phyloP scores from a whole-genome alignment of 2,888 invertebrate genomes.

The Margaritifera margaritifera region DNA sequence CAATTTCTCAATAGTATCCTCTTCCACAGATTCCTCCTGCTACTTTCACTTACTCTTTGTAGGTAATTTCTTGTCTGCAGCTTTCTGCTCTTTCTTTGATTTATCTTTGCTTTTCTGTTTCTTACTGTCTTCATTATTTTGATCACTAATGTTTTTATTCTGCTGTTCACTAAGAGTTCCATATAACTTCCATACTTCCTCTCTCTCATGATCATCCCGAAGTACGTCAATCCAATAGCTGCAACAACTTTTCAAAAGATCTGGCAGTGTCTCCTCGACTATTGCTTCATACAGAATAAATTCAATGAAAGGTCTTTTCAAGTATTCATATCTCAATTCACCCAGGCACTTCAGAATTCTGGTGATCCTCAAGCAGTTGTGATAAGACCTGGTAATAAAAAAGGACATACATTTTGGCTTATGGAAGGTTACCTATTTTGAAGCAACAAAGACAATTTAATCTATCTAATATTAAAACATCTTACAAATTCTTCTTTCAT shows the following conservation, averaged over 20 bases:
- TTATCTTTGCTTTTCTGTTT: no score
- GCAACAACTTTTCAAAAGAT: slow-evolving; percentile 55
- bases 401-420: neutral
- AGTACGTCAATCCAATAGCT: slow-evolving; percentile 66
- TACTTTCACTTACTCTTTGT: no score
- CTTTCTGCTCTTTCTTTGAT: no score
- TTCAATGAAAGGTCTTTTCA: slow-evolving; percentile 58
- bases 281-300: slow-evolving; percentile 62
- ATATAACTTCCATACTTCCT: slow-evolving; percentile 29
- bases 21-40: no score
- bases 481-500: no score
- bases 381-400: slow-evolving; percentile 55
- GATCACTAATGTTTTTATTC: no score
- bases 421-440: no score
- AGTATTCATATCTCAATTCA: slow-evolving; percentile 64
- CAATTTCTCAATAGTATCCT: no score
- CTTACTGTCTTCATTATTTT: no score
- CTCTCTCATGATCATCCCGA: slow-evolving; percentile 49
- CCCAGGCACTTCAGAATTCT: slow-evolving; percentile 69
- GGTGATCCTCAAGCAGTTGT: slow-evolving; percentile 69
- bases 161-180: neutral
- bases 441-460: no score
- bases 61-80: no score
- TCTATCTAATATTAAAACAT: no score
- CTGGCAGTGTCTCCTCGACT: slow-evolving; percentile 41